A percentile compares a stretch with the other conserved stretches of the same genome.
phyloP scores from a whole-genome alignment of 2,888 invertebrate genomes.

The Zelleria hepariella region DNA sequence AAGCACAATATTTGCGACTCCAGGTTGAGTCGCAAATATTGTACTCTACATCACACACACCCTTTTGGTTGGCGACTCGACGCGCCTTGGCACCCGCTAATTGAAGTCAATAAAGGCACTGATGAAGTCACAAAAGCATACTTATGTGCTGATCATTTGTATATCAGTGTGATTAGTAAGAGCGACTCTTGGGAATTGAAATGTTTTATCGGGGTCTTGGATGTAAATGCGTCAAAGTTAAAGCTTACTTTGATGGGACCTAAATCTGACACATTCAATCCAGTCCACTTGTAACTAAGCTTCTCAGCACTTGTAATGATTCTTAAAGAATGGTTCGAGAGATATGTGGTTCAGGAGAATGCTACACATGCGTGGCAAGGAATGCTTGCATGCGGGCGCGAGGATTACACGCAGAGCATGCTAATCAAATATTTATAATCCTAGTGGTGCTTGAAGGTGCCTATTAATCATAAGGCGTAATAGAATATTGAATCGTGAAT shows the following conservation, averaged over 20 bases:
- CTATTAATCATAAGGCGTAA: conserved; percentile 4
- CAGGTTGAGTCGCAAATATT: not conserved
- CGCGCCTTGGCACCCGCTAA: conserved; percentile 20
- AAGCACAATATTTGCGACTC: not conserved
- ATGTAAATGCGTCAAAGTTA: not conserved
- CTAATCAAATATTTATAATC: conserved; percentile 12
- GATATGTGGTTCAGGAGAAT: not conserved
- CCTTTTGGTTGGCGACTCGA: conserved; percentile 6
- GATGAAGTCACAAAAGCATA: conserved; percentile 4
- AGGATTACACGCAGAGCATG: conserved; percentile 2
- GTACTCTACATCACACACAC: not conserved
- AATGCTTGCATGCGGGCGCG: not conserved
- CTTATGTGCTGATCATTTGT: not conserved
- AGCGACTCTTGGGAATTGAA: no score
- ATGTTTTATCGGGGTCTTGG: no score
- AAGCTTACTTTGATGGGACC: not conserved
- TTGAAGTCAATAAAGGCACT: conserved; percentile 23
- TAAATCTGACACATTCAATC: not conserved
- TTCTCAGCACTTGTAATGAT: not conserved
- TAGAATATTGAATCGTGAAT: conserved; percentile 1
- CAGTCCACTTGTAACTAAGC: not conserved
- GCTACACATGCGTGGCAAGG: not conserved
- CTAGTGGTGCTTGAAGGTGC: conserved; percentile 2
- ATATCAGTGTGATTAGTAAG: not conserved
- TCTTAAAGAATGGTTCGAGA: not conserved